Conservation (phyloP, 2,888 invertebrate genomes). For the Dryobotodes eremita region DNA sequence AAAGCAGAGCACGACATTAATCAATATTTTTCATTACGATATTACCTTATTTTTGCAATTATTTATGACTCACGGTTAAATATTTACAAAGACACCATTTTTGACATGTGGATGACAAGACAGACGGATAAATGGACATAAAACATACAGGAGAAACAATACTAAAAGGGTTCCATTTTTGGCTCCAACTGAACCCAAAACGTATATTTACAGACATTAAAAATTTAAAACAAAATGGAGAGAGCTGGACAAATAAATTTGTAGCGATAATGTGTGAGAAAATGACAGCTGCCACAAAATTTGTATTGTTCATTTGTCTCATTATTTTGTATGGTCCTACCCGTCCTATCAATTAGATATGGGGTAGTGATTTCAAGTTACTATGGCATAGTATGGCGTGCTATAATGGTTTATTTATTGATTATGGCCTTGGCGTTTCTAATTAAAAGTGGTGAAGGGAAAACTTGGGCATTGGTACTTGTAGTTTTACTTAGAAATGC, state of each 20-base stretch:
- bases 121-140: neutral
- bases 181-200: conserved; percentile 21
- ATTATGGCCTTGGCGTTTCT: conserved; percentile 29
- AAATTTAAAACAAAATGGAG: conserved; percentile 47
- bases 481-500: neutral
- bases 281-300: conserved; percentile 42
- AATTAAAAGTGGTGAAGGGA: conserved; percentile 29
- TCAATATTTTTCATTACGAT: neutral
- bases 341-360: conserved; percentile 37
- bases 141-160: conserved; percentile 4
- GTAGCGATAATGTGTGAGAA: conserved; percentile 37
- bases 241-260: conserved; percentile 23
- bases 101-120: neutral
- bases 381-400: neutral
- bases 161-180: conserved; percentile 46
- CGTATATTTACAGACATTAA: conserved; percentile 46
- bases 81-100: neutral
- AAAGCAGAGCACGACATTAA: neutral
- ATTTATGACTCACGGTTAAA: no score
- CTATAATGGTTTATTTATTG: conserved; percentile 47
- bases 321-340: conserved; percentile 44
- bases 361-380: conserved; percentile 29
- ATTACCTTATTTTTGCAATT: no score
- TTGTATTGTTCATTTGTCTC: conserved; percentile 49
- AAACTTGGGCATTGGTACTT: neutral